Evolutionary conservation across 1,140 invertebrate species (phyloP).

Genomic region (Chironomus striatipennis): DNA sequence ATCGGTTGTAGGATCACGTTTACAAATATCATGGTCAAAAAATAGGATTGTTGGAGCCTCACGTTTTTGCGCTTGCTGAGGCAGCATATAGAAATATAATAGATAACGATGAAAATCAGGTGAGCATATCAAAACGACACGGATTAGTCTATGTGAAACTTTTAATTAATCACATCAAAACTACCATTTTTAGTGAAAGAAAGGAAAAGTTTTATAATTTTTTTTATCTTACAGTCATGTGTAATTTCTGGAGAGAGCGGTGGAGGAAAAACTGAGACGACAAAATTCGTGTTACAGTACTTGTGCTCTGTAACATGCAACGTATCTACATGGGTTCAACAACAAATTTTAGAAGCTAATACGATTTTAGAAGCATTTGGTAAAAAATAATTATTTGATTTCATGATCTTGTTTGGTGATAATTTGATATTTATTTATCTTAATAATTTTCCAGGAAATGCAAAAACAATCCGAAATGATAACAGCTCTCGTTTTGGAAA

Average conservation of each 20-base stretch:
- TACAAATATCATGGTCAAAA: constrained; percentile 72
- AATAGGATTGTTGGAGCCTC: constrained; percentile 71
- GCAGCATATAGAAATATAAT: constrained; percentile 60
- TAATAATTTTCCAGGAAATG: constrained; percentile 65
- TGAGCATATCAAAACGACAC: constrained; percentile 24
- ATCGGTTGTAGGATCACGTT: constrained; percentile 64
- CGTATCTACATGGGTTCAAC: constrained; percentile 87
- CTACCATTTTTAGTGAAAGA: background rate
- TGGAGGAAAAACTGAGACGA: constrained; percentile 95
- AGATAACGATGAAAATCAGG: constrained; percentile 36
- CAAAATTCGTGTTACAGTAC: constrained; percentile 92
- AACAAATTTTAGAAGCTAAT: constrained; percentile 89
- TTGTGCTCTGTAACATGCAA: constrained; percentile 84
- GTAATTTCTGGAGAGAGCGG: constrained; percentile 98
- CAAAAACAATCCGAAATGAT: constrained; percentile 94
- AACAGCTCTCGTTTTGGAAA: constrained; percentile 97
- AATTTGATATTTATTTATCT: too few species aligned
- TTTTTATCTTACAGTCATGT: constrained; percentile 62
- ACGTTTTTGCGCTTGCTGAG: constrained; percentile 84
- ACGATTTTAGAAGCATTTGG: constrained; percentile 89
- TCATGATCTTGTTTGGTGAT: too few species aligned
- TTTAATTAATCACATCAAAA: background rate
- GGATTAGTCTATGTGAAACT: background rate
- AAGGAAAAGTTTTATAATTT: constrained; percentile 35
- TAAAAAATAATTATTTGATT: constrained; percentile 43